Conservation (phyloP, 2,113 vertebrate species). For the Apteryx owenii region DNA sequence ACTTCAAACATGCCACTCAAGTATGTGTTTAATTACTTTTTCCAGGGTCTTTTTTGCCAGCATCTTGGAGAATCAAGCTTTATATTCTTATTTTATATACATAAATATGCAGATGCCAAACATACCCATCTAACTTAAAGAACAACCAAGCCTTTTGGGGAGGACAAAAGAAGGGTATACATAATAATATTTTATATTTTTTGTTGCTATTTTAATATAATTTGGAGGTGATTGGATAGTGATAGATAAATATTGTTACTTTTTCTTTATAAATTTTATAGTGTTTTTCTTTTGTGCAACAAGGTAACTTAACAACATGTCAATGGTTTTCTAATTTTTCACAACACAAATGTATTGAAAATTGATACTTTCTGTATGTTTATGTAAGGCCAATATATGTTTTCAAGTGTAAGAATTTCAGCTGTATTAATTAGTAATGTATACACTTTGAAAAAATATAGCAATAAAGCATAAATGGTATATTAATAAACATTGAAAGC, state of each 20-base stretch:
- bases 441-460: neutral
- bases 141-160: neutral
- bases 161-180: neutral
- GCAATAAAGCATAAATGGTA: neutral
- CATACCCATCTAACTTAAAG: neutral
- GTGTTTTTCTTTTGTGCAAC: neutral
- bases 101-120: neutral
- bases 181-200: neutral
- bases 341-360: neutral
- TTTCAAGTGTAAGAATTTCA: neutral
- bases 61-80: slow-evolving; percentile 9
- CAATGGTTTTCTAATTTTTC: neutral
- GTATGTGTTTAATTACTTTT: slow-evolving; percentile 34
- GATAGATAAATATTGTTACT: neutral
- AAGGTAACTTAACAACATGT: neutral
- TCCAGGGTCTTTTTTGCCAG: neutral
- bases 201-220: neutral
- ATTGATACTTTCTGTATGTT: neutral
- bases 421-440: neutral
- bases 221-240: neutral
- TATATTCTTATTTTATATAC: neutral
- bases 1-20: slow-evolving; percentile 5
- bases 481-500: neutral
- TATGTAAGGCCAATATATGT: fast-evolving
- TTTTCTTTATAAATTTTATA: neutral